Evolutionary conservation across 2,888 invertebrate genomes (phyloP).

Genomic region (Athrips mouffetella): DNA sequence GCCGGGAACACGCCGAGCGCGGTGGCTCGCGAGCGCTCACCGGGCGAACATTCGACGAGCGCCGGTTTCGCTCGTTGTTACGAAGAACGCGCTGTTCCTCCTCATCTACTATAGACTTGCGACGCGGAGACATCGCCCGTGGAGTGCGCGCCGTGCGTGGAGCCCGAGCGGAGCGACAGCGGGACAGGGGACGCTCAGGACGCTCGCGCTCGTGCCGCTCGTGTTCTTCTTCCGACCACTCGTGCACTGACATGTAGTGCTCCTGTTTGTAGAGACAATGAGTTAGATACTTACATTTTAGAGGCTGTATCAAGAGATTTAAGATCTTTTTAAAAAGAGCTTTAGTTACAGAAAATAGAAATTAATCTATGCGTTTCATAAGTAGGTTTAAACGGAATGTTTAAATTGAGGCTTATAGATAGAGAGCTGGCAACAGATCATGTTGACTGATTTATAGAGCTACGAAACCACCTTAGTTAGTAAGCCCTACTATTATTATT

Average conservation of each 20-base stretch:
- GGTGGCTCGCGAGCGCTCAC: slow-evolving; percentile 57
- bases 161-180: slow-evolving; percentile 60
- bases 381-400: no score
- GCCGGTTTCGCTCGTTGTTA: slow-evolving; percentile 55
- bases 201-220: slow-evolving; percentile 59
- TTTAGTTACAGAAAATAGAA: not conserved
- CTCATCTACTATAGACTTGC: slow-evolving; percentile 34
- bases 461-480: no score
- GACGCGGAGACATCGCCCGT: slow-evolving; percentile 47
- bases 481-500: no score
- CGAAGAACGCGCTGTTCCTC: slow-evolving; percentile 49
- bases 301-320: slow-evolving; percentile 12
- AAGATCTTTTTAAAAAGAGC: not conserved
- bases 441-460: no score
- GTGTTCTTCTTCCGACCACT: slow-evolving; percentile 49
- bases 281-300: slow-evolving; percentile 11
- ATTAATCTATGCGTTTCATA: not conserved
- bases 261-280: slow-evolving; percentile 41
- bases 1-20: slow-evolving; percentile 50
- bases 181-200: slow-evolving; percentile 57
- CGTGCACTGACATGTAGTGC: slow-evolving; percentile 53
- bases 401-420: no score
- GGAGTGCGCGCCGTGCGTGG: slow-evolving; percentile 47
- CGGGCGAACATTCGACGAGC: slow-evolving; percentile 50
- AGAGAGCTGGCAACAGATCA: no score